Conservation (phyloP, 2,888 invertebrate species). For the Proisotoma minuta region DNA sequence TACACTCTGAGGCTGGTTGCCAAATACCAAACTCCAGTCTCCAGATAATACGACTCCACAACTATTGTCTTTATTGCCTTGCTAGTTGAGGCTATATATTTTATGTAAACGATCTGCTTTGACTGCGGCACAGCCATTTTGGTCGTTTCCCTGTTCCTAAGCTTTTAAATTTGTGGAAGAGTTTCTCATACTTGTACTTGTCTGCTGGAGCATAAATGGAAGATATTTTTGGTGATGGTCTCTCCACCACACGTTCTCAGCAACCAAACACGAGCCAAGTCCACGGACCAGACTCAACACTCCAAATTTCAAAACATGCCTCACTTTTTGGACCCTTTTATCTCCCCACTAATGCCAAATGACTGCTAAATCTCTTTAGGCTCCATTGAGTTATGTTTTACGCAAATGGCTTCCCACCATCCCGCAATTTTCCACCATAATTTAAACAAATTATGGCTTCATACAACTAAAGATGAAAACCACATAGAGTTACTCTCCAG, state of each 20-base stretch:
- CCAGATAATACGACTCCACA: constrained; percentile 10
- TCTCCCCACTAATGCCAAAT: neutral
- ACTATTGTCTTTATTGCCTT: constrained; percentile 14
- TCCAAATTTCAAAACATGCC: neutral
- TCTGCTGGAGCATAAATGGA: constrained; percentile 1
- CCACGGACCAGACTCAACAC: neutral
- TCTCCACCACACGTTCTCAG: neutral
- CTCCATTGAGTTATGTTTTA: constrained; percentile 7
- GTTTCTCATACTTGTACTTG: constrained; percentile 11
- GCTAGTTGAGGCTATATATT: constrained; percentile 14
- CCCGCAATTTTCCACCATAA: constrained; percentile 8
- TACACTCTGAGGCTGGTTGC: constrained; percentile 29
- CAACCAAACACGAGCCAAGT: neutral
- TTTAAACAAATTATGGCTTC: constrained; percentile 16
- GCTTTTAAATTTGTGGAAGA: constrained; percentile 10
- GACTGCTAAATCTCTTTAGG: neutral
- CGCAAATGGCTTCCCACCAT: constrained; percentile 1
- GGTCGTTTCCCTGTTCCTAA: constrained; percentile 4
- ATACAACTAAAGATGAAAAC: constrained; percentile 17
- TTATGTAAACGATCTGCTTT: constrained; percentile 17
- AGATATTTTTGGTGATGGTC: constrained; percentile 8
- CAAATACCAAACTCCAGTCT: constrained; percentile 17
- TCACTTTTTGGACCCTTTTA: neutral
- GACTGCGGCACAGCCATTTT: constrained; percentile 10
- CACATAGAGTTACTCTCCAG: neutral